These are phyloP conservation scores for Odontocerum albicorne DNA, from an alignment of 2,888 invertebrate species.

Conservation along the genomic window DNA sequence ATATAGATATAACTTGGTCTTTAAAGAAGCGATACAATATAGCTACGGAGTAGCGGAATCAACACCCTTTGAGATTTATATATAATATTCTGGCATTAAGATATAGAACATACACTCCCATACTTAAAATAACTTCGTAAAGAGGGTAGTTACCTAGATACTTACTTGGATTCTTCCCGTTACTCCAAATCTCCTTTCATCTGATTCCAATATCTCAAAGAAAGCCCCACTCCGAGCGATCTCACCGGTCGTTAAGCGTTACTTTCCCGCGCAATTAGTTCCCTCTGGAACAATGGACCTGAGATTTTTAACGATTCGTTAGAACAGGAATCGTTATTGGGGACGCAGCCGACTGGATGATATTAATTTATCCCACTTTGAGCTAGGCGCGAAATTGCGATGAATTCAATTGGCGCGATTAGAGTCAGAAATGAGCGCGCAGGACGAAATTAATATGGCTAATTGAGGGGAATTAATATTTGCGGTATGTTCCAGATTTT, in stretches of 20 bases:
- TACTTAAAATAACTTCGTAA: no score
- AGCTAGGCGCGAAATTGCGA: background rate
- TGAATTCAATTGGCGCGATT: background rate
- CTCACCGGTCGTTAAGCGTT: conserved; percentile 45
- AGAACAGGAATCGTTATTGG: background rate
- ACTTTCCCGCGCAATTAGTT: conserved; percentile 59
- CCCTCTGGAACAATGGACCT: conserved; percentile 56
- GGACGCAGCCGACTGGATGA: background rate
- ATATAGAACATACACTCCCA: no score
- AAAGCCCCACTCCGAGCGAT: no score
- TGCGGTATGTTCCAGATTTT: no score
- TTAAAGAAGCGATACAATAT: no score
- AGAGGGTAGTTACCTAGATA: no score
- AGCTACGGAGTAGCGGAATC: no score
- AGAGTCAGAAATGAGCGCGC: background rate
- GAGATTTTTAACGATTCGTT: conserved; percentile 49
- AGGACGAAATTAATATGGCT: background rate
- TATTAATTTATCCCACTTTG: background rate
- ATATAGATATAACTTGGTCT: no score
- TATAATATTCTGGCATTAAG: no score
- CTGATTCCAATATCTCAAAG: background rate
- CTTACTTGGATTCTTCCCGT: no score
- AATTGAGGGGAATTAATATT: background rate
- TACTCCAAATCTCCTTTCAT: background rate
- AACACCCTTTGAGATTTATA: no score